Evolutionary conservation across 1,140 invertebrate species (phyloP), one percentile per base, ranked within the genome.

Genomic region (Aphis craccivora): DNA sequence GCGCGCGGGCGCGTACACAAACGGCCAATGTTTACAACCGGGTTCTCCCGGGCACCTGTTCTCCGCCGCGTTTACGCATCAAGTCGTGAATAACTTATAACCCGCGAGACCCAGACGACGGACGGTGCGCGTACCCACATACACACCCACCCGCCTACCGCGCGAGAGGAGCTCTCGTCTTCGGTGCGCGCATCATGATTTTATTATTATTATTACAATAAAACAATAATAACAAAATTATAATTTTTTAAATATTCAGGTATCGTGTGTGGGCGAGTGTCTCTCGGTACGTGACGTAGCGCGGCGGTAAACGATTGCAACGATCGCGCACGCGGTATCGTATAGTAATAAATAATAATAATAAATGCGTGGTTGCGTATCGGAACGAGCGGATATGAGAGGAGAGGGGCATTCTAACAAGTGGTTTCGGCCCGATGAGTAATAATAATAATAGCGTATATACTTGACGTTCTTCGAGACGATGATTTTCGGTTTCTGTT

Each of bases 31-130:
- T 93, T 93, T 93, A 93, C 91, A 93, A 93, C 91, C 81, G 67
- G 91, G 91, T 86, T 93, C 76, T 53, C 89, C 89, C 76, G 45
- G 91, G 91, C 91, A 93, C 91, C 91, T 93, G 91, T 93, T 93
- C 48, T 93, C 35, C 35, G 22, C 14, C 40, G 30, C 35, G 91
- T 86, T 84, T 93, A 53, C 25, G 81, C 76, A 40, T 53, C 86
- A 84, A 91, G n/a, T 67, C 45, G 5, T 83, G 40, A 60, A 60
- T n/a, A 67, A n/a, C n/a, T n/a, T n/a, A n/a, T n/a, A n/a, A 90
- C 89, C 23, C 55, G 51, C 25, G 89, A 14, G 25, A 88, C 51
- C 53, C 37, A 90, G 89, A 90, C 53, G 53, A 30, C 11, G 22
- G 9, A 51, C 48, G 48, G 48, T 3, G n/a, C 23, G 40, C 40